A percentile compares a stretch with the other conserved stretches of the same genome.
These are phyloP conservation scores for Latheticus oryzae DNA, from an alignment of 2,888 invertebrate genomes.

Conservation along the genomic window DNA sequence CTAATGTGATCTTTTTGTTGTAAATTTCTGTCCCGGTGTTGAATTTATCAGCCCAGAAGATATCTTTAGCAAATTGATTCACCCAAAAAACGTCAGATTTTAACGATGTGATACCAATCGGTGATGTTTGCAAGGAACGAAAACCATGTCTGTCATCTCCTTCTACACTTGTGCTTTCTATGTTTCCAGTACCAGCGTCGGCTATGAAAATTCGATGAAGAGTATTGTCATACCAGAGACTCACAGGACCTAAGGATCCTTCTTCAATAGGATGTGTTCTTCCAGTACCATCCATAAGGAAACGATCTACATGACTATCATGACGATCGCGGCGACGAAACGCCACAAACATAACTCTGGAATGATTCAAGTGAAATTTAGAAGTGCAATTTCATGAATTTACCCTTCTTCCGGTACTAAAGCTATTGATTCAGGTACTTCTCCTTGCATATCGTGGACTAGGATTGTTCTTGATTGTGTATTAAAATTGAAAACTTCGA, in stretches of 20 bases:
- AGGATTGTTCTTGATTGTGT: constrained; percentile 72
- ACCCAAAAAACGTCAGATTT: constrained; percentile 80
- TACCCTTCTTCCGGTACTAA: constrained; percentile 77
- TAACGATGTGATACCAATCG: constrained; percentile 72
- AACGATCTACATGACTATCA: constrained; percentile 72
- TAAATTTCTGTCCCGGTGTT: constrained; percentile 60
- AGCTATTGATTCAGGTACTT: constrained; percentile 77
- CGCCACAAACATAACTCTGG: constrained; percentile 76
- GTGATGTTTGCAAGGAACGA: constrained; percentile 60
- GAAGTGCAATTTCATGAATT: constrained; percentile 44
- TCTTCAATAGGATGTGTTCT: constrained; percentile 64
- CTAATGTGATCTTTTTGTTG: constrained; percentile 62
- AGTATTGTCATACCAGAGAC: constrained; percentile 69
- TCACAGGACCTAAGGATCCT: constrained; percentile 68
- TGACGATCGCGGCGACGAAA: constrained; percentile 57
- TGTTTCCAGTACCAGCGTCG: constrained; percentile 74
- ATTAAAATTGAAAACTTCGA: constrained; percentile 75
- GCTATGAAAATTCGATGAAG: constrained; percentile 74
- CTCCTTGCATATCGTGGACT: constrained; percentile 69
- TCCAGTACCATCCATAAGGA: constrained; percentile 76
- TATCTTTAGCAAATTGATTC: constrained; percentile 67
- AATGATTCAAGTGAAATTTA: too few relatives aligned
- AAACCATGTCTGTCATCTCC: constrained; percentile 63
- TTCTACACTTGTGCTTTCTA: constrained; percentile 74
- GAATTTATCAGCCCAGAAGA: constrained; percentile 73